These are phyloP conservation scores for Cheumatopsyche charites DNA, from an alignment of 1,140 invertebrate species.

Conservation along the genomic window DNA sequence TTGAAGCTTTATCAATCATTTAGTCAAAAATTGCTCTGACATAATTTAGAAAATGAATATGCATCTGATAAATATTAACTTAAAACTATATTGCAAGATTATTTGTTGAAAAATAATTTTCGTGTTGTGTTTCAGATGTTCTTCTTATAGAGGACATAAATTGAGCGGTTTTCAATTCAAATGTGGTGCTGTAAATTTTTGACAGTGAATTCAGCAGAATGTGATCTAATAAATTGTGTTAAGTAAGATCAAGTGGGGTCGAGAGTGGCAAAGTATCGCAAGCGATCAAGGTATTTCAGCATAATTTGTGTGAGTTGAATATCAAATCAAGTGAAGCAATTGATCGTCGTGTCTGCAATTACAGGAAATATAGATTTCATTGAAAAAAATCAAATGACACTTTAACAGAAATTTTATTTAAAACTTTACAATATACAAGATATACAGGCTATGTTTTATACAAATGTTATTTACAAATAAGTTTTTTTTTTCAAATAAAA, in stretches of 20 bases:
- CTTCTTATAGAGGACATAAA: no score
- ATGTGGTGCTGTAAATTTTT: no score
- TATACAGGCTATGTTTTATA: neutral
- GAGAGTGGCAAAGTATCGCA: neutral
- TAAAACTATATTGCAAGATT: no score
- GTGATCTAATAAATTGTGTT: conserved; percentile 6
- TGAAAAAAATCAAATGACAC: neutral
- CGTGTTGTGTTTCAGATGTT: no score
- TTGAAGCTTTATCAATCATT: no score
- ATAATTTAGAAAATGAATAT: no score
- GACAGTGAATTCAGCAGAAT: neutral
- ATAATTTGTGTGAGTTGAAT: neutral
- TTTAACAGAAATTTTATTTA: neutral
- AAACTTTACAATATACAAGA: neutral
- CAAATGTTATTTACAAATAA: neutral
- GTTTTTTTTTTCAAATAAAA: no score
- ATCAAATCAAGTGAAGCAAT: neutral
- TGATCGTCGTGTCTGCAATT: neutral
- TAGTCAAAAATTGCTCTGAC: no score
- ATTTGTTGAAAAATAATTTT: neutral
- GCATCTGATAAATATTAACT: no score
- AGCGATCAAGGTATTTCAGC: neutral
- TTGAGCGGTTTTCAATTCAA: no score
- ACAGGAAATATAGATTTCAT: neutral
- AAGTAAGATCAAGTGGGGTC: conserved; percentile 26